A percentile compares a stretch with the other conserved stretches of the same genome.
Conservation (phyloP, 2,888 invertebrate species). For the Parnassius apollo region DNA sequence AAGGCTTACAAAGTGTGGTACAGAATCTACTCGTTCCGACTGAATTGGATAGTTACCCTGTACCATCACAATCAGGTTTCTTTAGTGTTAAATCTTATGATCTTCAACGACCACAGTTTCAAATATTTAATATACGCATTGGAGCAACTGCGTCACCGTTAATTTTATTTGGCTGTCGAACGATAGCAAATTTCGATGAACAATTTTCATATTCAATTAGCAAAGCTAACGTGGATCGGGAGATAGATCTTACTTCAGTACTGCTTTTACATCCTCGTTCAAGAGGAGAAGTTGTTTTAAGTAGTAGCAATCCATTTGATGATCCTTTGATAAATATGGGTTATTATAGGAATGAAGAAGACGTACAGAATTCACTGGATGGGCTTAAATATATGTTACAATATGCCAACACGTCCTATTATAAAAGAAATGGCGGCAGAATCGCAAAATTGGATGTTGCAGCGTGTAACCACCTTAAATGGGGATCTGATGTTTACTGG, state of each 20-base stretch:
- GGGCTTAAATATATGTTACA: constrained; percentile 52
- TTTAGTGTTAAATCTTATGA: constrained; percentile 42
- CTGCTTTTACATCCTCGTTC: constrained; percentile 59
- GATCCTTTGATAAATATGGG: constrained; percentile 61
- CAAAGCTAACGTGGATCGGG: constrained; percentile 47
- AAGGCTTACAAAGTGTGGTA: constrained; percentile 41
- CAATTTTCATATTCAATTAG: constrained; percentile 47
- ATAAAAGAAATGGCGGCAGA: constrained; percentile 44
- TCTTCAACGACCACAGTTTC: constrained; percentile 51
- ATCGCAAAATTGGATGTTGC: constrained; percentile 58
- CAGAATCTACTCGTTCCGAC: constrained; percentile 36
- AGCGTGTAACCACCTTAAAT: constrained; percentile 71
- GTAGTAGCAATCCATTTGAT: constrained; percentile 52
- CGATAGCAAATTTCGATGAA: constrained; percentile 41
- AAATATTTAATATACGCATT: constrained; percentile 55
- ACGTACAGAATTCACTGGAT: constrained; percentile 44
- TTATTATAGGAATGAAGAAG: constrained; percentile 50
- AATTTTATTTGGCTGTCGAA: constrained; percentile 43
- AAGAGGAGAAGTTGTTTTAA: constrained; percentile 55
- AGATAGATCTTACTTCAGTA: constrained; percentile 46
- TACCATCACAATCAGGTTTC: constrained; percentile 53
- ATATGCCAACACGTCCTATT: constrained; percentile 54
- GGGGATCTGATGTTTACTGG: constrained; percentile 83
- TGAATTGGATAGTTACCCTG: constrained; percentile 44
- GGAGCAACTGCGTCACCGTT: constrained; percentile 53